Base-by-base conservation (phyloP, 2,888 invertebrate genomes). In the Gymnoscelis rufifasciata region DNA sequence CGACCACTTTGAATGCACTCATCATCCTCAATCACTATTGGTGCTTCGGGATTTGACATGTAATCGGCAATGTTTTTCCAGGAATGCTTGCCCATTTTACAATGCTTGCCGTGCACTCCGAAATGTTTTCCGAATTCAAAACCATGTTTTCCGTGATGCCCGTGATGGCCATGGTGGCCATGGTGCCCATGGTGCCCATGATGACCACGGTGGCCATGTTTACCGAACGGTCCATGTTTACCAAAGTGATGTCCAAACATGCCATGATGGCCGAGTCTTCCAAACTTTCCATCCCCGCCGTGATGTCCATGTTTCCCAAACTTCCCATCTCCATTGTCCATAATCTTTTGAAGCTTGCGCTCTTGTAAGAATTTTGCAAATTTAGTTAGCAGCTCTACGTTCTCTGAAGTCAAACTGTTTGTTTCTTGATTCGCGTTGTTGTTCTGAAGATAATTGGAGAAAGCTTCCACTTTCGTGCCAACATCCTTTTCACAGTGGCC, bases 341-440 rank as follows among this genome's bases (percentile, higher is more conserved):
- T 44, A 12, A 47, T 40, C 7, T 59, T 55, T 2, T 40, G 41
- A 11, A n/a, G 13, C 13, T 57, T 54, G 3, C 62, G 47, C 1
- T 52, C 44, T 48, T 64, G 56, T 6, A 71, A 41, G 38, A 63
- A 69, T 2, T 61, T 52, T 1, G 61, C 53, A 29, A 68, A 67
- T 51, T 57, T 57, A 23, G 52, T 54, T 8, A 71, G 40, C 10
- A 71, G 13, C 13, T 63, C 55, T 33, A 60, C 39, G 47, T 68
- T 65, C 47, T 64, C 56, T 14, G 44, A 43, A 1, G 52, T 47
- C n/a, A 57, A 30, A 15, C 48, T 52, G 14, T 46, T 38, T 3
- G 43, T 49, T 26, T 51, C 52, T 14, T 57, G 49, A 19, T 45
- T 43, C 6, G 14, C 29, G 19, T 48, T 48, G 11, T 46, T 30